These are phyloP conservation scores for Pollenia labialis DNA, from an alignment of 2,888 invertebrate genomes.

Conservation along the genomic window DNA sequence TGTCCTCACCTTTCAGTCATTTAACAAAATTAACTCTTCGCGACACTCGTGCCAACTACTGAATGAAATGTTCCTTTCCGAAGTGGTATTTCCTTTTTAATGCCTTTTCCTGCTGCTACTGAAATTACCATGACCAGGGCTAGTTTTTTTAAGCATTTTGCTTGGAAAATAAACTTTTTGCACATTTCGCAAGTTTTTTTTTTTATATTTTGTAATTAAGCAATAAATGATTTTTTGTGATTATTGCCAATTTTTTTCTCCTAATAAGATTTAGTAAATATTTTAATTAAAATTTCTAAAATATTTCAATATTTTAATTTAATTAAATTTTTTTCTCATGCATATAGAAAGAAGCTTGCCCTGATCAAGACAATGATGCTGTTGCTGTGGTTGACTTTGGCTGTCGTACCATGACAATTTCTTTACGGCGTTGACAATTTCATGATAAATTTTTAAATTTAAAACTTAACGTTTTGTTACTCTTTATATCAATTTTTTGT, in stretches of 20 bases:
- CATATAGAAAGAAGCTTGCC: too few species aligned
- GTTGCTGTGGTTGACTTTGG: slow-evolving; percentile 29
- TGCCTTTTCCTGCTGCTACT: slow-evolving; percentile 5
- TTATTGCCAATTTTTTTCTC: too few species aligned
- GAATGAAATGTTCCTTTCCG: slow-evolving; percentile 28
- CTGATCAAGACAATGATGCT: slow-evolving; percentile 34
- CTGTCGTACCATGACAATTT: slow-evolving; percentile 58
- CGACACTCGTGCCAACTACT: slow-evolving; percentile 72
- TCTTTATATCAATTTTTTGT: slow-evolving; percentile 7
- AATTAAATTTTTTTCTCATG: too few species aligned
- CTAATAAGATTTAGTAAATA: too few species aligned
- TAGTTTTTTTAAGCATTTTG: too few species aligned
- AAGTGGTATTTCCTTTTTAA: slow-evolving; percentile 3
- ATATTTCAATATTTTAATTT: too few species aligned
- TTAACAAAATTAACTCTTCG: slow-evolving; percentile 72
- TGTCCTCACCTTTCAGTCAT: slow-evolving; percentile 70
- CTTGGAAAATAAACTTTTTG: too few species aligned
- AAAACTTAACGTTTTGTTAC: slow-evolving; percentile 42
- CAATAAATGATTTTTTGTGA: too few species aligned
- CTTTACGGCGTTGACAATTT: slow-evolving; percentile 68
- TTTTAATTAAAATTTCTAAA: too few species aligned
- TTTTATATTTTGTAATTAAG: too few species aligned
- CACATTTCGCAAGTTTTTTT: too few species aligned
- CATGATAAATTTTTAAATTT: slow-evolving; percentile 64
- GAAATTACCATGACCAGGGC: not conserved